Conservation (phyloP, 2,113 vertebrate species). For the Plecotus auritus region DNA sequence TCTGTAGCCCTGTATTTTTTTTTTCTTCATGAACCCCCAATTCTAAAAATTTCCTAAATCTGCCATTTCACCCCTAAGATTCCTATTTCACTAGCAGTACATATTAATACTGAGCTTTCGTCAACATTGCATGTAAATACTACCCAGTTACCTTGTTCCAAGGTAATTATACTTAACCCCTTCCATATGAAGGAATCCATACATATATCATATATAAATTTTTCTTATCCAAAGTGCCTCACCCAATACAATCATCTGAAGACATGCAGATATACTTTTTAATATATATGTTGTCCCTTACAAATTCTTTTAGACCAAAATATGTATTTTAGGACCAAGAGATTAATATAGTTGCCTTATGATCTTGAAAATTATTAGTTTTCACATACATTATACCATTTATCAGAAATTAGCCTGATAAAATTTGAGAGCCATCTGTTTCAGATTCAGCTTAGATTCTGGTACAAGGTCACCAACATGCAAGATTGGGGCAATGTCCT, state of each 20-base stretch:
- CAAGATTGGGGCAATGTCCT: not conserved
- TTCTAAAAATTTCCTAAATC: too few relatives aligned
- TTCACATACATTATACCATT: not conserved
- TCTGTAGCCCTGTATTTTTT: too few relatives aligned
- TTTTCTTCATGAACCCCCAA: too few relatives aligned
- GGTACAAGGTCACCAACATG: not conserved
- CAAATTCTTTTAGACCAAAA: not conserved
- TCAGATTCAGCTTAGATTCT: not conserved
- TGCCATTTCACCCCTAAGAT: too few relatives aligned
- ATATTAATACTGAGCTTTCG: not conserved
- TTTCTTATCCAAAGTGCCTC: not conserved
- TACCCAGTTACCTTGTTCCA: not conserved
- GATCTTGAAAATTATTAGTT: not conserved
- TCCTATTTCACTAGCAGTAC: not conserved
- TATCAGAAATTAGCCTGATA: not conserved
- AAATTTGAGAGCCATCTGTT: not conserved
- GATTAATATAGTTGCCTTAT: not conserved
- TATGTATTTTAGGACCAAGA: not conserved
- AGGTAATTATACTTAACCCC: not conserved
- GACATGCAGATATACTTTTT: not conserved
- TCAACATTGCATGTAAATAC: not conserved
- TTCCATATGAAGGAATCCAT: not conserved
- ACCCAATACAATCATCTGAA: not conserved
- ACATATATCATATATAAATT: not conserved
- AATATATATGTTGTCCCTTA: not conserved